Percentiles rank a stretch among this genome's conserved stretches.
Conservation (phyloP, 2,113 vertebrate species). For the Stegostoma tigrinum region DNA sequence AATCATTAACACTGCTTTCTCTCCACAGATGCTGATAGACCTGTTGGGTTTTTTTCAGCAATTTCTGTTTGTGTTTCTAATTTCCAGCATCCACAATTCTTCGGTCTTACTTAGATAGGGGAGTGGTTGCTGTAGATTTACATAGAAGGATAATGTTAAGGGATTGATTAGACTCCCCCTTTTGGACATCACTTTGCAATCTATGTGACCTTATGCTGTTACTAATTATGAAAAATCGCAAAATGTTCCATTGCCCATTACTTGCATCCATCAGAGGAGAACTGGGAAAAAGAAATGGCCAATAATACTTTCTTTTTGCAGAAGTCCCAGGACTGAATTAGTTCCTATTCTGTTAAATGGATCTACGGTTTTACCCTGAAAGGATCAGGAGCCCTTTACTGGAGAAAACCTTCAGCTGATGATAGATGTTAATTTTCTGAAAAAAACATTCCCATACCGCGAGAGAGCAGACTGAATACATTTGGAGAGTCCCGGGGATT, state of each 20-base stretch:
- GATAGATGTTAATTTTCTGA: not conserved
- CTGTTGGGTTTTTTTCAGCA: no score
- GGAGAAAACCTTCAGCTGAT: not conserved
- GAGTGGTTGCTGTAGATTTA: not conserved
- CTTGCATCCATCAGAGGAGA: not conserved
- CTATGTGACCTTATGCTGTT: not conserved
- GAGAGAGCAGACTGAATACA: not conserved
- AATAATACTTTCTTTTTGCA: not conserved
- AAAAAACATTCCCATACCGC: not conserved
- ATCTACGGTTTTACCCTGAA: not conserved
- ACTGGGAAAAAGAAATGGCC: not conserved
- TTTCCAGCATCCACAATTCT: no score
- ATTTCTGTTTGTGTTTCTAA: no score
- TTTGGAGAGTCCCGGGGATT: conserved; percentile 3
- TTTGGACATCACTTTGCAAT: not conserved
- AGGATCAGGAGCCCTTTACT: not conserved
- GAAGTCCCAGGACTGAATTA: not conserved
- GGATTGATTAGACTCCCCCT: not conserved
- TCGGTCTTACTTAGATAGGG: no score
- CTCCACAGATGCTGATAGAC: no score
- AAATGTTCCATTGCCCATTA: not conserved
- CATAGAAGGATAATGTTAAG: not conserved
- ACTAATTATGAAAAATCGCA: not conserved
- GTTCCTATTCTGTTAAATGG: not conserved
- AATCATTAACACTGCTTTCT: no score